These are phyloP conservation scores for Poeciliopsis turrubarensis DNA, from an alignment of 2,113 vertebrate species.

Conservation along the genomic window DNA sequence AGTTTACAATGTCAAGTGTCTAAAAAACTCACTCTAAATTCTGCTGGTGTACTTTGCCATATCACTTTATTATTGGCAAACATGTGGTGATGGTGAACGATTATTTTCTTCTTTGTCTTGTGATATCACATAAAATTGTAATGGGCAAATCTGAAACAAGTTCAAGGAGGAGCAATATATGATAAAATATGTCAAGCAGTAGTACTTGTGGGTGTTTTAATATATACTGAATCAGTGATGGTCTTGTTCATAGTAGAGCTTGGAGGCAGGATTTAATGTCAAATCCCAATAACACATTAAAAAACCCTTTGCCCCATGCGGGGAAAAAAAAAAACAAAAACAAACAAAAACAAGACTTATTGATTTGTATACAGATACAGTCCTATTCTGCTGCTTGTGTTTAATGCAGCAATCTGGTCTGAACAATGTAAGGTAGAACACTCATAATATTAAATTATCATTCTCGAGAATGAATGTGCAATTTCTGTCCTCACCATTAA, in stretches of 20 bases:
- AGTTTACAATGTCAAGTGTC: too few relatives aligned
- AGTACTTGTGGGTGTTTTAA: not conserved
- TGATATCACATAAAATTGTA: too few relatives aligned
- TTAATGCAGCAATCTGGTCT: slow-evolving; percentile 45
- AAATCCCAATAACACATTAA: slow-evolving; percentile 54
- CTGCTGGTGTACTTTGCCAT: too few relatives aligned
- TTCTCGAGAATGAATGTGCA: not conserved
- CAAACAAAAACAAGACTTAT: slow-evolving; percentile 51
- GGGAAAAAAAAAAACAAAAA: not conserved
- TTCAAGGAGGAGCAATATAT: too few relatives aligned
- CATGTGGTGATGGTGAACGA: too few relatives aligned
- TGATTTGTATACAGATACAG: slow-evolving; percentile 70
- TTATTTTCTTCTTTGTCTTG: too few relatives aligned
- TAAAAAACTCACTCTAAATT: too few relatives aligned
- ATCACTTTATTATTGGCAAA: too few relatives aligned
- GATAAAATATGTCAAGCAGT: too few relatives aligned
- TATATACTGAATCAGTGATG: slow-evolving; percentile 15
- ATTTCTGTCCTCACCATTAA: not conserved
- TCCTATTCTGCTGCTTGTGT: slow-evolving; percentile 42
- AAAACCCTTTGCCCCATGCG: slow-evolving; percentile 64
- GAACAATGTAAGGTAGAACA: slow-evolving; percentile 22
- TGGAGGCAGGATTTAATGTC: slow-evolving; percentile 42
- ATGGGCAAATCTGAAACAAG: too few relatives aligned
- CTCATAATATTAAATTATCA: not conserved
- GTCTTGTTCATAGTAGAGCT: slow-evolving; percentile 22